Evolutionary conservation across 2,888 invertebrate genomes (phyloP), one percentile per base, ranked within the genome.

Genomic region (Mesorhabditis sp.): DNA sequence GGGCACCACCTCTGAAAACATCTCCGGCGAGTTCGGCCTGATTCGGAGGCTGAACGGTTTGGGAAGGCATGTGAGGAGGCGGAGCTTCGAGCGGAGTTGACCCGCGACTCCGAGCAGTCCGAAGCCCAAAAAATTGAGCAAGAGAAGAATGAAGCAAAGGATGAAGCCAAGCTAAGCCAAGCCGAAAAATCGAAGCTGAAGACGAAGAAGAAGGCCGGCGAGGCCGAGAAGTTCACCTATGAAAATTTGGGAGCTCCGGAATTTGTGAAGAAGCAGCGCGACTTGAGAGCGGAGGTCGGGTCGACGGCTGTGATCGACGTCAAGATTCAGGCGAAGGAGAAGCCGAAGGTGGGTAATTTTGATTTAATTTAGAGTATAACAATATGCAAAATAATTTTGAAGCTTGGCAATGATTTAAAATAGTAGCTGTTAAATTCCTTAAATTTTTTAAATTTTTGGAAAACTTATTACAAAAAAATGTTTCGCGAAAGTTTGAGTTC

Each of bases 241-340:
- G n/a, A 28, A 63, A 13, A 15, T n/a, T 7, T 10, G 15, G 28
- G 7, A 1, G 15, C 41, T 63, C 15, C 63, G 13, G 63, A n/a
- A 7, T 63, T 63, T 63, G 63, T 63, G 13, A 28, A 63, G 15
- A n/a, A 63, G 15, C 63, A 15, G 15, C 63, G 41, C 7, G 63
- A 63, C 10, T 7, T 63, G n/a, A 63, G 13, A 1, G 88, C 88
- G 0, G 83, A 85, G 43, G 86, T 87, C 67, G 90, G 90, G 4
- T 86, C 87, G 43, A 87, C 88, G 41, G 89, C 88, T 0, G 87
- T 88, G 64, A 90, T 90, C 85, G 89, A 89, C 83, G 89, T 89
- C 5, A 87, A 89, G 74, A 86, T 90, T 68, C 87, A 87, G 50
- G 58, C 58, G n/a, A 50, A 50, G 10, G 10, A 10, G 7, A n/a